These are phyloP conservation scores for Poicephalus meyeri DNA, from an alignment of 2,113 vertebrate genomes.

Conservation along the genomic window DNA sequence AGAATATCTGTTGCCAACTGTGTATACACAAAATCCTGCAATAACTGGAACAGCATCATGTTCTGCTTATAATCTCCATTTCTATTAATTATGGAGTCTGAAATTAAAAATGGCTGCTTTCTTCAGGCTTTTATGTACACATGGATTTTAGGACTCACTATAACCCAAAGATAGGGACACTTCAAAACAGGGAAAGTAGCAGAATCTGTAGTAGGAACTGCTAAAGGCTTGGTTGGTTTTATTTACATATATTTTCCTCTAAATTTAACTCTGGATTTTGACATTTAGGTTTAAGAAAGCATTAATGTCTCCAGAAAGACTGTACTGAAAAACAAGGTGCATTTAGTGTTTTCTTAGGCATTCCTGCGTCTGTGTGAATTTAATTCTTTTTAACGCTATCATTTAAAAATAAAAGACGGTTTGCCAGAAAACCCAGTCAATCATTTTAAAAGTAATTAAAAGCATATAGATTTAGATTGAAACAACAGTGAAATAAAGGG, in stretches of 20 bases:
- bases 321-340: constrained; percentile 4
- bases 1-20: neutral
- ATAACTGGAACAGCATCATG: neutral
- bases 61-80: neutral
- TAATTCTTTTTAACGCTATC: neutral
- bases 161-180: constrained; percentile 44
- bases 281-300: constrained; percentile 49
- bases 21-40: neutral
- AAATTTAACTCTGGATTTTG: constrained; percentile 60
- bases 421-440: constrained; percentile 8
- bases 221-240: constrained; percentile 41
- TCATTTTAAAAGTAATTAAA: constrained; percentile 24
- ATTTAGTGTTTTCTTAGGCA: neutral
- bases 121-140: neutral
- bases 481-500: neutral
- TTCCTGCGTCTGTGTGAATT: neutral
- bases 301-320: constrained; percentile 33
- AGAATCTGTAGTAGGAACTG: constrained; percentile 35
- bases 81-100: constrained; percentile 6
- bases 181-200: constrained; percentile 46
- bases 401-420: constrained; percentile 27
- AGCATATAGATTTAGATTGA: neutral
- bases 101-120: constrained; percentile 9
- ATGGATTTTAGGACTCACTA: constrained; percentile 44
- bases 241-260: constrained; percentile 63